phyloP scores from a whole-genome alignment of 1,140 invertebrate genomes.

The Phymastichus coffea region DNA sequence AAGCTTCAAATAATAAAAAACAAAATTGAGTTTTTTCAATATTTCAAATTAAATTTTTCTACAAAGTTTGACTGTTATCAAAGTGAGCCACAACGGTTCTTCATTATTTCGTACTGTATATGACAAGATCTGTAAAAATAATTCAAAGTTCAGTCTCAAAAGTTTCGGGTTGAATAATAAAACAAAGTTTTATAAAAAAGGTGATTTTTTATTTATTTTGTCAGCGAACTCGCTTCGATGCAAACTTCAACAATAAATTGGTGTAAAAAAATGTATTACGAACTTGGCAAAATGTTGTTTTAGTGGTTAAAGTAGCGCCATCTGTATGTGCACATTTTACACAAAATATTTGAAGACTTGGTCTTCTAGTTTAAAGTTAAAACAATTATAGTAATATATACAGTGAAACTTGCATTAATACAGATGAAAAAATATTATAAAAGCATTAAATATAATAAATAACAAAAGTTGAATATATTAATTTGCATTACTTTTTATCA shows the following conservation, averaged over 20 bases:
- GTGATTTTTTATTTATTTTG: conserved; percentile 9
- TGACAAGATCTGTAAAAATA: too few relatives aligned
- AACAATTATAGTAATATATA: conserved; percentile 10
- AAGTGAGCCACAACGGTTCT: too few relatives aligned
- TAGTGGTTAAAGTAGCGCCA: conserved; percentile 1
- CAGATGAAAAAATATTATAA: neutral
- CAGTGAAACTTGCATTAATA: neutral
- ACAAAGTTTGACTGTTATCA: too few relatives aligned
- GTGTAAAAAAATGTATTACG: conserved; percentile 9
- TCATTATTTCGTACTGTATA: too few relatives aligned
- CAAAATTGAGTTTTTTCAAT: too few relatives aligned
- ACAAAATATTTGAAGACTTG: neutral
- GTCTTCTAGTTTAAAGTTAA: neutral
- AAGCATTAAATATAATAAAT: conserved; percentile 9
- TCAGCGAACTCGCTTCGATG: neutral
- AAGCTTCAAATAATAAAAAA: too few relatives aligned
- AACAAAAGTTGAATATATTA: conserved; percentile 8
- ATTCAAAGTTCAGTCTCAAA: too few relatives aligned
- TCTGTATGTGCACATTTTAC: neutral
- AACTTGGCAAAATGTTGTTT: neutral
- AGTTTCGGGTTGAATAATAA: too few relatives aligned
- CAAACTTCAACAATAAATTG: conserved; percentile 9
- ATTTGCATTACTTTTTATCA: conserved; percentile 1
- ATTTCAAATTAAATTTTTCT: too few relatives aligned
- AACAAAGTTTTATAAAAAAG: neutral